These are phyloP conservation scores for Ips nitidus DNA, from an alignment of 1,140 invertebrate species.

Conservation along the genomic window DNA sequence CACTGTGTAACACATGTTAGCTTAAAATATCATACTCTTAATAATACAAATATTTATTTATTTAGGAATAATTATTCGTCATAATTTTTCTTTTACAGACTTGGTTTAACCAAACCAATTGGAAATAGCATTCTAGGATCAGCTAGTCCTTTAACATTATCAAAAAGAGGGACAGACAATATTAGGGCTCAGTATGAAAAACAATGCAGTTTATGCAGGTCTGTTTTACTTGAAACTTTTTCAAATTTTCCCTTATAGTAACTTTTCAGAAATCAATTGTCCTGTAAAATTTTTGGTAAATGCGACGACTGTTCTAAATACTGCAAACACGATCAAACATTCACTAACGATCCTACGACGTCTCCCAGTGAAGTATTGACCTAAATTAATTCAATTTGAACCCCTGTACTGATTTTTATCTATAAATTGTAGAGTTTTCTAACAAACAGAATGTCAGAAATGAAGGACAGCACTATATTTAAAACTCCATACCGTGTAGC, in stretches of 20 bases:
- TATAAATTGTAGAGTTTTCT: background rate
- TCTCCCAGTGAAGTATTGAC: background rate
- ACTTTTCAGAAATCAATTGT: slow-evolving; percentile 7
- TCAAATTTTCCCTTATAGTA: background rate
- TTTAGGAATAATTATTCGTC: background rate
- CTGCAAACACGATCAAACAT: background rate
- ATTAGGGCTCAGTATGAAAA: background rate
- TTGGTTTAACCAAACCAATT: slow-evolving; percentile 1
- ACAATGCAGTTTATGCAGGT: slow-evolving; percentile 4
- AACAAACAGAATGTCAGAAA: background rate
- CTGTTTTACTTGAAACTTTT: background rate
- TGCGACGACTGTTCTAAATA: slow-evolving; percentile 6
- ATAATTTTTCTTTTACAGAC: background rate
- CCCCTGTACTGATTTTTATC: background rate
- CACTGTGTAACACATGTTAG: background rate
- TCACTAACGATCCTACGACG: background rate
- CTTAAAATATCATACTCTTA: background rate
- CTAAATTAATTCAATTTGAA: background rate
- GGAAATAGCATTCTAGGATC: background rate
- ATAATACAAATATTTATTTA: background rate
- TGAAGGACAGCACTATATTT: background rate
- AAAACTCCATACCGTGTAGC: slow-evolving; percentile 29
- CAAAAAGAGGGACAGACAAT: background rate
- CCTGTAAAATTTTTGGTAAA: background rate
- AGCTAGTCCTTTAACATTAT: background rate